These are phyloP conservation scores for Eurystomus glaucurus DNA, from an alignment of 2,797 vertebrate genomes.

Conservation along the genomic window DNA sequence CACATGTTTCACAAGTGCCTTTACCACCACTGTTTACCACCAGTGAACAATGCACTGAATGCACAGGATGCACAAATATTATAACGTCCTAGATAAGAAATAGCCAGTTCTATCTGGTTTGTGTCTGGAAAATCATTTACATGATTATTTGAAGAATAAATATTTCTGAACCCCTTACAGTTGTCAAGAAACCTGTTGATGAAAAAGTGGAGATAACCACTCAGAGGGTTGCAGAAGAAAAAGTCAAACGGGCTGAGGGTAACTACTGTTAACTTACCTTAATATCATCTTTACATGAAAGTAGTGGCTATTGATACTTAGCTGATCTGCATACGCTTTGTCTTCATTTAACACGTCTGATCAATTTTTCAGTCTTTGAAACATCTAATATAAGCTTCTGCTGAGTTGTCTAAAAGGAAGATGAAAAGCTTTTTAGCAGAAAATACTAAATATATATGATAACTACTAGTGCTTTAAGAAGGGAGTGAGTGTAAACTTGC, in stretches of 20 bases:
- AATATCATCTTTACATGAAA: neutral
- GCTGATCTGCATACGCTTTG: slow-evolving; percentile 29
- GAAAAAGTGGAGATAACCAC: slow-evolving; percentile 84
- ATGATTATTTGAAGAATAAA: slow-evolving; percentile 59
- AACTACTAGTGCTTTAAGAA: neutral
- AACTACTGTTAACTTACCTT: slow-evolving; percentile 64
- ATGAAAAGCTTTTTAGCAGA: neutral
- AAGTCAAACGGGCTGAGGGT: slow-evolving; percentile 89
- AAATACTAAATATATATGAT: neutral
- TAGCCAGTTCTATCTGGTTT: neutral
- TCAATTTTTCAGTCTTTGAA: slow-evolving; percentile 5
- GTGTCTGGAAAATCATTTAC: neutral
- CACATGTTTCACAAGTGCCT: neutral
- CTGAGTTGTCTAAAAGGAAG: neutral
- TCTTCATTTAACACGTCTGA: slow-evolving; percentile 1
- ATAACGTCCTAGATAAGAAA: neutral
- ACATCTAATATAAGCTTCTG: neutral
- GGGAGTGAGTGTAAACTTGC: neutral
- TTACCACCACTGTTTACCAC: neutral
- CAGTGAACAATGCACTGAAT: rapidly evolving
- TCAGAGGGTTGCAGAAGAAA: slow-evolving; percentile 84
- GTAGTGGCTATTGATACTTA: neutral
- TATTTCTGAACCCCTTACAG: slow-evolving; percentile 79
- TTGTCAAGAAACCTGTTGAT: slow-evolving; percentile 82
- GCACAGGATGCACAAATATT: neutral